A percentile compares a stretch with the other conserved stretches of the same genome.
Evolutionary conservation across 92 coral and sea anemone species (phyloP).

Genomic region (Zoanthus solanderi): DNA sequence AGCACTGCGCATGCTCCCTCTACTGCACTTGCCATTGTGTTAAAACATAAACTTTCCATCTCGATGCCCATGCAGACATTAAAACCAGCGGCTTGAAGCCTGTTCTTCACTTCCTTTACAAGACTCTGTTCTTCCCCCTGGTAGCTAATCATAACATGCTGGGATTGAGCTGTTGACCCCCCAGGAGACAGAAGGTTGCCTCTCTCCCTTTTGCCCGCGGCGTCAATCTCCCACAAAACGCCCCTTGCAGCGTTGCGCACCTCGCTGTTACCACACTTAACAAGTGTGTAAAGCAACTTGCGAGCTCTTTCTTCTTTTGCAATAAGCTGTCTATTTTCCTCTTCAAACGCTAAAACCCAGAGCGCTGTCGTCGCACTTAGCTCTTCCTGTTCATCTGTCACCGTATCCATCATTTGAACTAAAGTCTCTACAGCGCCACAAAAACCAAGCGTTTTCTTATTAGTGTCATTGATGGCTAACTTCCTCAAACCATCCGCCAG

Average conservation of each 20-base stretch:
- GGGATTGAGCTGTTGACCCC: conserved; percentile 1
- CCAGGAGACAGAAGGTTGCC: neutral
- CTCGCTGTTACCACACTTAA: conserved; percentile 50
- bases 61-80: conserved; percentile 80
- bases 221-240: conserved; percentile 80
- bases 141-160: conserved; percentile 80
- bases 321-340: conserved; percentile 63
- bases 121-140: conserved; percentile 73
- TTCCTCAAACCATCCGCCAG: conserved; percentile 65
- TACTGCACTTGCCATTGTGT: conserved; percentile 75
- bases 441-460: conserved; percentile 60
- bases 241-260: conserved; percentile 73
- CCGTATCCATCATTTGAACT: conserved; percentile 57
- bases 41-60: conserved; percentile 74
- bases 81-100: conserved; percentile 69
- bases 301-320: conserved; percentile 43
- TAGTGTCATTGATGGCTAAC: conserved; percentile 57
- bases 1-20: conserved; percentile 71
- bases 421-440: conserved; percentile 71
- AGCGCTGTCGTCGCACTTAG: conserved; percentile 60
- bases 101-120: conserved; percentile 65
- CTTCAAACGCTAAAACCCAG: conserved; percentile 80
- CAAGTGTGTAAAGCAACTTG: conserved; percentile 41
- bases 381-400: conserved; percentile 57
- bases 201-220: conserved; percentile 27